phyloP scores from a whole-genome alignment of 2,797 vertebrate genomes.

The Sebastolobus alascanus region DNA sequence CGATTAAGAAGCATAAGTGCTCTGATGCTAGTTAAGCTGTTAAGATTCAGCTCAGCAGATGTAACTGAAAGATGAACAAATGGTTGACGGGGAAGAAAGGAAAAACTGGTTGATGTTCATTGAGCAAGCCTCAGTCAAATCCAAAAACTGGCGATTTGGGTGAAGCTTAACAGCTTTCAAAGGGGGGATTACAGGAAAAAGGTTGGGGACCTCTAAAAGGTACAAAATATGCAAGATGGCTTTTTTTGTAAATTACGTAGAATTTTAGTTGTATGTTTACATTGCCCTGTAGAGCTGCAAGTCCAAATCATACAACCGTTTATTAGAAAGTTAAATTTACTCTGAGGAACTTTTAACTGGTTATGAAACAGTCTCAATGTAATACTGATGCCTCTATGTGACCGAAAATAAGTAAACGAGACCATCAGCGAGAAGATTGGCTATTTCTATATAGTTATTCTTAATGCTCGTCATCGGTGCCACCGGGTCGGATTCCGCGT shows the following conservation, averaged over 20 bases:
- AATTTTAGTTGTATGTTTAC: not conserved
- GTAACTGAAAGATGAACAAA: not conserved
- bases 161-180: not conserved
- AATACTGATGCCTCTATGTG: too few relatives aligned
- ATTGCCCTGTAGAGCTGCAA: not conserved
- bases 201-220: too few relatives aligned
- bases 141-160: not conserved
- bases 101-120: not conserved
- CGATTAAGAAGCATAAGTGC: not conserved
- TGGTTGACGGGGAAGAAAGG: not conserved
- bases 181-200: not conserved
- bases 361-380: too few relatives aligned
- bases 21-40: not conserved
- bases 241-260: not conserved
- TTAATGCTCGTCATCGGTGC: too few relatives aligned
- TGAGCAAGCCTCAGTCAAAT: not conserved
- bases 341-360: too few relatives aligned
- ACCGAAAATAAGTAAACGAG: too few relatives aligned
- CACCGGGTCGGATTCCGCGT: too few relatives aligned
- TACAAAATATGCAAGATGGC: not conserved
- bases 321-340: not conserved
- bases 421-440: too few relatives aligned
- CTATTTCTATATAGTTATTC: too few relatives aligned
- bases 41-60: not conserved
- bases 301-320: not conserved